Conservation (phyloP, 23 tunicate genomes). For the Trididemnum nubilum region DNA sequence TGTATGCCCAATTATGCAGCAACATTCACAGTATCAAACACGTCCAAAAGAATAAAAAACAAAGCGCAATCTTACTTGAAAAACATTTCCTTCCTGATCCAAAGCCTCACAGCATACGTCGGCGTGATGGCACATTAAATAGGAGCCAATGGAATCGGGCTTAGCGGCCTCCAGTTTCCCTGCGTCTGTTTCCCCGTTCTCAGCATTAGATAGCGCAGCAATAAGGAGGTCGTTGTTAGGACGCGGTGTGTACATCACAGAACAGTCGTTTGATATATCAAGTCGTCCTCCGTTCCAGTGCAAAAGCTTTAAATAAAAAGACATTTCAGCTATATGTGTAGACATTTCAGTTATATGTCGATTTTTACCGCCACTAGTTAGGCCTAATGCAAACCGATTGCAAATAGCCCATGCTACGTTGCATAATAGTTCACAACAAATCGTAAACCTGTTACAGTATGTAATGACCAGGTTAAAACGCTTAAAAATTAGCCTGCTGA, state of each 20-base stretch:
- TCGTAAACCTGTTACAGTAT: too few relatives aligned
- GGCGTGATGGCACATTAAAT: conserved; percentile 83
- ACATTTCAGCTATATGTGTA: too few relatives aligned
- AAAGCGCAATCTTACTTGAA: conserved; percentile 44
- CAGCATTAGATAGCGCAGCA: conserved; percentile 46
- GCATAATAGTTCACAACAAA: too few relatives aligned
- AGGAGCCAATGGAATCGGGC: conserved; percentile 51
- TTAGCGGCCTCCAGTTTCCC: neutral
- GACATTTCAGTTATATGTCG: too few relatives aligned
- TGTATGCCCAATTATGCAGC: too few relatives aligned
- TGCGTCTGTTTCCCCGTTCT: conserved; percentile 46
- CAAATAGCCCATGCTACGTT: too few relatives aligned
- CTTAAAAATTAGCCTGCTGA: too few relatives aligned
- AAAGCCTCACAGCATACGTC: conserved; percentile 84
- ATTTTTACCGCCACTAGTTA: too few relatives aligned
- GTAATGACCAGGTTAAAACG: too few relatives aligned
- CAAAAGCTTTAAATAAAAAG: conserved; percentile 50
- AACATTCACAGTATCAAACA: too few relatives aligned
- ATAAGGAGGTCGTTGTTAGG: conserved; percentile 71
- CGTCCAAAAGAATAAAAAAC: too few relatives aligned
- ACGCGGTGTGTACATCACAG: conserved; percentile 74
- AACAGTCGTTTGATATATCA: conserved; percentile 59
- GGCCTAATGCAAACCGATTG: too few relatives aligned
- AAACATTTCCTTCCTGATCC: conserved; percentile 89
- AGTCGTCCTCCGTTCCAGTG: conserved; percentile 91